Conservation (phyloP, 2,888 invertebrate genomes). For the Pasiphila rectangulata region DNA sequence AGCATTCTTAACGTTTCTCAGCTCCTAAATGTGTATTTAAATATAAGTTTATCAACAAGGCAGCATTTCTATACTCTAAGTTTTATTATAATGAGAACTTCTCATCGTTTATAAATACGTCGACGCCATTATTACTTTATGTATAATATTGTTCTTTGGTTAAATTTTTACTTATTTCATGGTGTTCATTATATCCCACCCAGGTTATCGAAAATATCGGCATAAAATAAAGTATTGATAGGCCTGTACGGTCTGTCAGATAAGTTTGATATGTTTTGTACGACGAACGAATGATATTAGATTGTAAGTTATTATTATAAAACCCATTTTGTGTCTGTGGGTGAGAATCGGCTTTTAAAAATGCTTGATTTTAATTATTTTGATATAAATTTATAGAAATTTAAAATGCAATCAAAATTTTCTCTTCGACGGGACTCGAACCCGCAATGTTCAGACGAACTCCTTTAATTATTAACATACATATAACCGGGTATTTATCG, state of each 20-base stretch:
- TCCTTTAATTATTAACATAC: too few species aligned
- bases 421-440: too few species aligned
- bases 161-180: neutral
- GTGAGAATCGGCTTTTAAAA: slow-evolving; percentile 9
- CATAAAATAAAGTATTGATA: neutral
- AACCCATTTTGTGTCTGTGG: slow-evolving; percentile 3
- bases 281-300: slow-evolving; percentile 31
- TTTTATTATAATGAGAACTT: neutral
- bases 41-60: neutral
- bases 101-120: too few species aligned
- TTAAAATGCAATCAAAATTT: too few species aligned
- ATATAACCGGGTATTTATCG: too few species aligned
- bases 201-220: slow-evolving; percentile 30
- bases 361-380: slow-evolving; percentile 4
- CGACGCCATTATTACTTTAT: too few species aligned
- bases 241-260: slow-evolving; percentile 33
- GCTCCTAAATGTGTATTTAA: slow-evolving; percentile 6
- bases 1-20: slow-evolving; percentile 4
- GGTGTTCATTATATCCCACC: slow-evolving; percentile 40
- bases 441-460: too few species aligned
- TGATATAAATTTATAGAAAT: neutral
- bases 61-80: slow-evolving; percentile 11
- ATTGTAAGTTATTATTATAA: slow-evolving; percentile 13
- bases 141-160: too few species aligned
- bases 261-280: slow-evolving; percentile 39